Evolutionary conservation across 2,797 vertebrate species (phyloP), one percentile per base, ranked within the genome.

Genomic region (Pagetopsis macropterus): DNA sequence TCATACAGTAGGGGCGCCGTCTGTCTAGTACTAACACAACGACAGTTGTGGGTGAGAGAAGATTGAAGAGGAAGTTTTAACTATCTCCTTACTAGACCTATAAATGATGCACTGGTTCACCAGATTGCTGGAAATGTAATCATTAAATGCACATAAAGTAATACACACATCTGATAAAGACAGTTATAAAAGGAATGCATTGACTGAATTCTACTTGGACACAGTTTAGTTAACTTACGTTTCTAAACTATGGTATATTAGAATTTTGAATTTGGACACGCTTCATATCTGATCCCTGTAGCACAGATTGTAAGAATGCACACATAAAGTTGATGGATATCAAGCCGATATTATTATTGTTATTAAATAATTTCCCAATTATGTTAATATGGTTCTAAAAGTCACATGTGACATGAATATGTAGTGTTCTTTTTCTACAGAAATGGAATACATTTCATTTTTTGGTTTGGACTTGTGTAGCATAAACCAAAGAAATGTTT

Each of bases 131-230:
- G 63, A 14, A 65, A 54, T 13, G 51, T 10, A 57, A 46, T 21
- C 33, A 44, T 9, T 16, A 33, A 62, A 67, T 3, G 7, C 21
- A 72, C 48, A 59, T 9, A 16, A 61, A 15, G 27, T 19, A 13
- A 67, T 31, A 75, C 10, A 50, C 43, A 65, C 10, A 48, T 56
- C 14, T 62, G 46, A 27, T 31, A 43, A 66, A 56, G 59, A 57
- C 10, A 57, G 44, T 46, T 16, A 56, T n/a, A 23, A 49, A 70
- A 78, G 58, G 57, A 81, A 77, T 63, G 55, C 41, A 44, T 33
- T 58, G 52, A 76, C 16, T 52, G n/a, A 59, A 52, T 54, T 70
- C 68, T 66, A 21, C 61, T 58, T 58, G 10, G 62, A 77, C 19
- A 60, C 15, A 3, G 16, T 50, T 48, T n/a, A 14, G 44, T 54